Evolutionary conservation across 2,797 vertebrate species (phyloP).

Genomic region (Eutrigla gurnardus): DNA sequence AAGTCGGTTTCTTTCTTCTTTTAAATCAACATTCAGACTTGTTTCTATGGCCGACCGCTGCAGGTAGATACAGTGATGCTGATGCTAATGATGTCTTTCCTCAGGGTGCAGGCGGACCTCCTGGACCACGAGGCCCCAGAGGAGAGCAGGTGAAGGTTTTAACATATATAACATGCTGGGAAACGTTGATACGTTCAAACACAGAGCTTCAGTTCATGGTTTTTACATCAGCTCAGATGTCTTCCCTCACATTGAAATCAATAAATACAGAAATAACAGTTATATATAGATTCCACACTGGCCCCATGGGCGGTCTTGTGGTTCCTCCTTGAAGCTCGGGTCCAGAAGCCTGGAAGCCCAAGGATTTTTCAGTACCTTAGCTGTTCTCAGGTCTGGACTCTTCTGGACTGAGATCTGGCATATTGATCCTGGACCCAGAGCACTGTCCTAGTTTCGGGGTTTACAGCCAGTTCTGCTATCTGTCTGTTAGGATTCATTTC

Average conservation of each 20-base stretch:
- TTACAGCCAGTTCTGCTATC: neutral
- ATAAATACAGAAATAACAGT: no score
- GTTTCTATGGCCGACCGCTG: neutral
- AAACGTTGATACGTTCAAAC: neutral
- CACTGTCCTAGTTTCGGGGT: no score
- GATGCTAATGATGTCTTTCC: slow-evolving; percentile 18
- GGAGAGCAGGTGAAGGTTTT: slow-evolving; percentile 78
- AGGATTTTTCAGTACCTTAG: no score
- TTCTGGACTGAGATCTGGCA: no score
- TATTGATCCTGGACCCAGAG: no score
- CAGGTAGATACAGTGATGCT: slow-evolving; percentile 1
- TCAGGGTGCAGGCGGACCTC: slow-evolving; percentile 74
- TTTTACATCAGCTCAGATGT: neutral
- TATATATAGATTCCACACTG: no score
- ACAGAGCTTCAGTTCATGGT: neutral
- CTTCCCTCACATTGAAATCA: neutral
- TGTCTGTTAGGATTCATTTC: neutral
- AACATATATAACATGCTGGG: neutral
- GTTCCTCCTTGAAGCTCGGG: no score
- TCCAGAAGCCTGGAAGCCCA: no score
- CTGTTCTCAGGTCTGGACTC: no score
- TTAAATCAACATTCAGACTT: neutral
- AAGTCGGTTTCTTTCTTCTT: slow-evolving; percentile 64
- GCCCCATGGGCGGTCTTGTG: no score
- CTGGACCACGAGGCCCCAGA: slow-evolving; percentile 69